Conservation (phyloP, 92 coral and sea anemone genomes). For the Epizoanthus rinbou region DNA sequence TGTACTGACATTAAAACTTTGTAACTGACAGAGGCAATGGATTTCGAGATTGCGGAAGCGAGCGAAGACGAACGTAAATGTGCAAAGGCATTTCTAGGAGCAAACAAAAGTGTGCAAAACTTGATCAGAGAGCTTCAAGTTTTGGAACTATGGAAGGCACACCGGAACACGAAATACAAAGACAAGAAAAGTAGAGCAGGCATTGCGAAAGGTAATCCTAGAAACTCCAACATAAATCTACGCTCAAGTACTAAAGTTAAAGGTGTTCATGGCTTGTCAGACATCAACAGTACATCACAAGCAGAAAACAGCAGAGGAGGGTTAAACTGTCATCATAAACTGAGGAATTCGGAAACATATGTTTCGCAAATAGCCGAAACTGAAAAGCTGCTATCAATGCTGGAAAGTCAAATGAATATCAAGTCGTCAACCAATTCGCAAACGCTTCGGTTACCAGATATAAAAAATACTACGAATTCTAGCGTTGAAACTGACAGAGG, state of each 20-base stretch:
- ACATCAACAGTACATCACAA: neutral
- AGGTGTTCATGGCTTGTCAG: neutral
- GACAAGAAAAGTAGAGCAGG: neutral
- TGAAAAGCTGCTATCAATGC: conserved; percentile 16
- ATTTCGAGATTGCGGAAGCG: conserved; percentile 5
- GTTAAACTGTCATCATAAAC: neutral
- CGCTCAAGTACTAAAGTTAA: neutral
- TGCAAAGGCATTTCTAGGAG: conserved; percentile 32
- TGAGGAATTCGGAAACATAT: neutral
- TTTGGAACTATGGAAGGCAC: conserved; percentile 9
- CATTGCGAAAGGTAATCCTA: neutral
- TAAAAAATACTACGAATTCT: neutral
- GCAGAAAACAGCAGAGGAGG: neutral
- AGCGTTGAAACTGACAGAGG: neutral
- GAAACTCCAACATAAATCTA: neutral
- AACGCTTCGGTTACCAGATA: conserved; percentile 3
- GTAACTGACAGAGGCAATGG: neutral
- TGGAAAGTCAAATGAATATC: conserved; percentile 1
- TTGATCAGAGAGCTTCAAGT: conserved; percentile 15
- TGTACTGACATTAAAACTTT: no score
- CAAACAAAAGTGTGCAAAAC: conserved; percentile 26
- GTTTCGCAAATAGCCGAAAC: conserved; percentile 2
- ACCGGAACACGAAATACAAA: neutral
- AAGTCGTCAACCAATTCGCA: neutral
- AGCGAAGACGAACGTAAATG: conserved; percentile 19